Evolutionary conservation across 2,888 invertebrate genomes (phyloP), one percentile per base, ranked within the genome.

Genomic region (Troilus luridus): DNA sequence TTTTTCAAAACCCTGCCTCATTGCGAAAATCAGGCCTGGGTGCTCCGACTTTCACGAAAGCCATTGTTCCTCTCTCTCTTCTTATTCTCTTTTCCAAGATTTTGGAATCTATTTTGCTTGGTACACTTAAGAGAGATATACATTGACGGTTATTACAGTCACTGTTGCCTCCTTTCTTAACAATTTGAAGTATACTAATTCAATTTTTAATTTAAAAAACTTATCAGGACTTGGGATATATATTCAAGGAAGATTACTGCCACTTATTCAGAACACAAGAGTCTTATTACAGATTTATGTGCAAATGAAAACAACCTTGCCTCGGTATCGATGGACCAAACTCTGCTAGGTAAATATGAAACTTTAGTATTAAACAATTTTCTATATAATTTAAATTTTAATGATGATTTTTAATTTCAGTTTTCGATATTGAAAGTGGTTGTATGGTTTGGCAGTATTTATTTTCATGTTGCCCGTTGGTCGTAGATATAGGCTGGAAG

Each of bases 281-380:
- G 85, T 56, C 85, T 85, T n/a, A 85, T 85, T 58, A 54, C 21
- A 85, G 85, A 58, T n/a, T n/a, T 85, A n/a, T 14, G 19, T 10
- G 85, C n/a, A 0, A 58, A 56, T 58, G 85, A 85, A 56, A 85
- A 85, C 56, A 2, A 56, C 9, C 54, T 85, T 0, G 85, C 85
- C n/a, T 85, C 85, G 12, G 12, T 56, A 85, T 85, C 85, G 21
- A 85, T 85, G 85, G 85, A 85, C n/a, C 54, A 85, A 85, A 56
- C 54, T 8, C 19, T 85, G n/a, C n/a, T 56, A 56, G 11, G 85
- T 85, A 56, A 85, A 6, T 56, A 85, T n/a, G 0, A 56, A 85
- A 56, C 11, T 14, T 81, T 21, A 81, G 11, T 8, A 81, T 54
- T 0, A 54, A 81, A 81, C 5, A 54, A n/a, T 0, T 56, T 24